These are phyloP conservation scores for Andrena dorsata DNA, from an alignment of 2,888 invertebrate species.

Conservation along the genomic window DNA sequence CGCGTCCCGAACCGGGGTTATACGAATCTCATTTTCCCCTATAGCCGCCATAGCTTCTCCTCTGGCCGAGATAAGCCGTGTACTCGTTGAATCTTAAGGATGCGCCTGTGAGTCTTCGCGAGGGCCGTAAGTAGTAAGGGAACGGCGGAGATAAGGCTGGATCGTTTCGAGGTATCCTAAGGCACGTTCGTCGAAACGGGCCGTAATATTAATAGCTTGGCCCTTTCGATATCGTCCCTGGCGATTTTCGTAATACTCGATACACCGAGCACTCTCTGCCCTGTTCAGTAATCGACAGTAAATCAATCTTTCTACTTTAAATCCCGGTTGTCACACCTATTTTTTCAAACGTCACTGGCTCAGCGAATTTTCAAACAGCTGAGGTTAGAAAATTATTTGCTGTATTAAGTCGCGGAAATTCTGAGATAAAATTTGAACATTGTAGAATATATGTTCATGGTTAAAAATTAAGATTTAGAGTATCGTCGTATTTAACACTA, in stretches of 20 bases:
- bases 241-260: conserved; percentile 62
- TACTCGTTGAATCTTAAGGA: conserved; percentile 72
- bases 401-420: too few relatives aligned
- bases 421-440: too few relatives aligned
- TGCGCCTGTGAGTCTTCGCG: conserved; percentile 63
- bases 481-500: too few relatives aligned
- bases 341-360: too few relatives aligned
- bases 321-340: neutral
- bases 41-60: conserved; percentile 71
- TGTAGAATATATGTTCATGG: too few relatives aligned
- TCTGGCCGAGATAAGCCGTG: conserved; percentile 72
- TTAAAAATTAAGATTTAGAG: too few relatives aligned
- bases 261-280: conserved; percentile 29
- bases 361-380: too few relatives aligned
- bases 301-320: neutral
- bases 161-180: conserved; percentile 65
- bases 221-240: conserved; percentile 48
- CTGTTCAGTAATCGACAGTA: too few relatives aligned
- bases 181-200: conserved; percentile 71
- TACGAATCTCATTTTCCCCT: conserved; percentile 74
- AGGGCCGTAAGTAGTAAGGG: conserved; percentile 43
- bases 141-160: conserved; percentile 65
- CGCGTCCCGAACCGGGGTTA: conserved; percentile 66
- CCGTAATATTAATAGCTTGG: conserved; percentile 68
- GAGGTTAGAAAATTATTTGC: too few relatives aligned